A percentile compares a stretch with the other conserved stretches of the same genome.
Conservation (phyloP, 2,113 vertebrate species). For the Hemibates koningsi region DNA sequence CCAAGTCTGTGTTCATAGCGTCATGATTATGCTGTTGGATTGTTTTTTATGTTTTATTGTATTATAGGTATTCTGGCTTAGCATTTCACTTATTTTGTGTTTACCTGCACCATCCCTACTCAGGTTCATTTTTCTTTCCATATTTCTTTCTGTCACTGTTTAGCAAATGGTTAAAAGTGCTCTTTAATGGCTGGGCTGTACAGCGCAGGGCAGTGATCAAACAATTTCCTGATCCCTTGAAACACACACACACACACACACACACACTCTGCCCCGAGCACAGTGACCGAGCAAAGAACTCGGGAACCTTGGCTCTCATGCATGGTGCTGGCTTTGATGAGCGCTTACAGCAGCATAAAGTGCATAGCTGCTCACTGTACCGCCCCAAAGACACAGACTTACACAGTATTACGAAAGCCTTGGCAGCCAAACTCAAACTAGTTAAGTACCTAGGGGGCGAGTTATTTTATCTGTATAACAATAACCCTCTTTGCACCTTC, state of each 20-base stretch:
- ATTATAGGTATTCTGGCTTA: not conserved
- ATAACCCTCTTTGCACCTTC: not conserved
- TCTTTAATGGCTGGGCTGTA: constrained; percentile 4
- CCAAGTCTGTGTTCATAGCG: not conserved
- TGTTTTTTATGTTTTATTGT: constrained; percentile 3
- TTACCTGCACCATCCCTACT: not conserved
- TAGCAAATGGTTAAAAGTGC: not conserved
- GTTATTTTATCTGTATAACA: not conserved
- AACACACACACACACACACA: not conserved
- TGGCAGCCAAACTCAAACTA: constrained; percentile 18
- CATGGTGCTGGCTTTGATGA: constrained; percentile 66
- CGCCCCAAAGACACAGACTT: constrained; percentile 48
- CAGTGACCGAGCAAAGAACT: constrained; percentile 28
- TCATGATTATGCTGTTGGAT: not conserved
- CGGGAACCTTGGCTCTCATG: constrained; percentile 49
- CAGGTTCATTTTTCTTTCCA: not conserved
- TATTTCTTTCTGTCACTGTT: not conserved
- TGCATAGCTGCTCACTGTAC: constrained; percentile 66
- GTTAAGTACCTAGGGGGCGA: not conserved
- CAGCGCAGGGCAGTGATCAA: constrained; percentile 27
- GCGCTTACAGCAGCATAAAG: constrained; percentile 66
- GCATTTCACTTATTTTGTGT: not conserved
- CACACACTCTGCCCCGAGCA: not conserved
- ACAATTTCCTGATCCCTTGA: constrained; percentile 24
- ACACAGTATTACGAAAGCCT: constrained; percentile 27